These are phyloP conservation scores for Chrysomallon squamiferum DNA, from an alignment of 1,140 invertebrate species.

Conservation along the genomic window DNA sequence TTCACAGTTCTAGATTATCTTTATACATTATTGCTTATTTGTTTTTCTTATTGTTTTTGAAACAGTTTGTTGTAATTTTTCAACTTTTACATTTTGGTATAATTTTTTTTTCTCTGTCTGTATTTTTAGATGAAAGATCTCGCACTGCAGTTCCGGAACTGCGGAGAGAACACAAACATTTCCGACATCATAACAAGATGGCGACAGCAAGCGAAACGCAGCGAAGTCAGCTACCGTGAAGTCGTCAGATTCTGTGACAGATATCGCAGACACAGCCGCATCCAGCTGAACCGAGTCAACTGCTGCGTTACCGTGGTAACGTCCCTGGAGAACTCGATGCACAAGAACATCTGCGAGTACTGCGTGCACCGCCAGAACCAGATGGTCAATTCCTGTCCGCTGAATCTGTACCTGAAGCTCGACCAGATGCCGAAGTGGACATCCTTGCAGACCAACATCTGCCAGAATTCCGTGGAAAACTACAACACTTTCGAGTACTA, in stretches of 20 bases:
- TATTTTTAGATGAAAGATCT: constrained; percentile 57
- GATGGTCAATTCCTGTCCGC: constrained; percentile 1
- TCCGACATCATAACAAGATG: constrained; percentile 6
- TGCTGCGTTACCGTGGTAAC: constrained; percentile 29
- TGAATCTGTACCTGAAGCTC: constrained; percentile 1
- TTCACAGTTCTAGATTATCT: no score
- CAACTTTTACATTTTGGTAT: no score
- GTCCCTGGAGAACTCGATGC: not conserved
- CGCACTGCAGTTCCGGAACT: constrained; percentile 57
- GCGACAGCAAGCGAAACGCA: not conserved
- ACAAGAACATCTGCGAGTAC: constrained; percentile 27
- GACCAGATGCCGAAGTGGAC: not conserved
- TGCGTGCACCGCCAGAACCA: constrained; percentile 16
- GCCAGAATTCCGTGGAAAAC: constrained; percentile 28
- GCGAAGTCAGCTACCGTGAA: constrained; percentile 5
- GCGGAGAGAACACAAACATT: constrained; percentile 10
- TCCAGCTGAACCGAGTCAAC: constrained; percentile 9
- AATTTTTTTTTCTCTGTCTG: no score
- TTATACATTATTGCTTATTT: no score
- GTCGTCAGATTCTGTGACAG: constrained; percentile 3
- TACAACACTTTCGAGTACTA: constrained; percentile 36
- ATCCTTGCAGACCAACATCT: constrained; percentile 16
- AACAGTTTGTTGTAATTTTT: no score
- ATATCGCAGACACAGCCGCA: not conserved
- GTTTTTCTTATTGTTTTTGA: no score